Evolutionary conservation across 2,888 invertebrate genomes (phyloP).

Genomic region (Exephanes ischioxanthus): DNA sequence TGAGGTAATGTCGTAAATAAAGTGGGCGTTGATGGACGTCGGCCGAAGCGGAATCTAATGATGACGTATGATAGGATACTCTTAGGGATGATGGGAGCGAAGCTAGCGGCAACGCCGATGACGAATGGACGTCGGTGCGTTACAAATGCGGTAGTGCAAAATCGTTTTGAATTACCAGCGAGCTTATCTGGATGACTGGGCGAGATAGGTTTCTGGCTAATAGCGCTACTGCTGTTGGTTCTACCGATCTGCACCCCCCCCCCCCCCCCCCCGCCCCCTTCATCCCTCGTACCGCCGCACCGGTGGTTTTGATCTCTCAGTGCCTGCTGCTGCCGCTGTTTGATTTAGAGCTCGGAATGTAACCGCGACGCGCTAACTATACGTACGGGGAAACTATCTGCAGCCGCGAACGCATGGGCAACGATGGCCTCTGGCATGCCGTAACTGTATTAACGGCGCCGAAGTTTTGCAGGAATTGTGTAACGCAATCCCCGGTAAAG

Average conservation of each 20-base stretch:
- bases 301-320: slow-evolving; percentile 59
- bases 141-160: slow-evolving; percentile 50
- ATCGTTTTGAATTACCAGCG: slow-evolving; percentile 63
- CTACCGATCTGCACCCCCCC: not conserved
- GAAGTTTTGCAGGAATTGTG: not conserved
- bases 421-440: not conserved
- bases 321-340: slow-evolving; percentile 61
- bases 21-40: not conserved
- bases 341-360: slow-evolving; percentile 59
- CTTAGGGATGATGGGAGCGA: slow-evolving; percentile 5
- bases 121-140: slow-evolving; percentile 55
- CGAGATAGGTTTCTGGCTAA: slow-evolving; percentile 38
- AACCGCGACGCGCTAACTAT: slow-evolving; percentile 4
- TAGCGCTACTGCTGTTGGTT: slow-evolving; percentile 24
- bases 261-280: not conserved
- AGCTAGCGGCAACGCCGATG: slow-evolving; percentile 37
- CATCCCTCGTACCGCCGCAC: slow-evolving; percentile 20
- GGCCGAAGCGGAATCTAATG: slow-evolving; percentile 1
- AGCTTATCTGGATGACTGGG: slow-evolving; percentile 62
- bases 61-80: slow-evolving; percentile 24
- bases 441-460: not conserved
- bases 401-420: slow-evolving; percentile 11
- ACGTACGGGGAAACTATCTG: slow-evolving; percentile 15
- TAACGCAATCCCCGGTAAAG: not conserved
- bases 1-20: not conserved